Base-by-base conservation (phyloP, 2,888 invertebrate genomes). In the Lasioglossum lativentre region DNA sequence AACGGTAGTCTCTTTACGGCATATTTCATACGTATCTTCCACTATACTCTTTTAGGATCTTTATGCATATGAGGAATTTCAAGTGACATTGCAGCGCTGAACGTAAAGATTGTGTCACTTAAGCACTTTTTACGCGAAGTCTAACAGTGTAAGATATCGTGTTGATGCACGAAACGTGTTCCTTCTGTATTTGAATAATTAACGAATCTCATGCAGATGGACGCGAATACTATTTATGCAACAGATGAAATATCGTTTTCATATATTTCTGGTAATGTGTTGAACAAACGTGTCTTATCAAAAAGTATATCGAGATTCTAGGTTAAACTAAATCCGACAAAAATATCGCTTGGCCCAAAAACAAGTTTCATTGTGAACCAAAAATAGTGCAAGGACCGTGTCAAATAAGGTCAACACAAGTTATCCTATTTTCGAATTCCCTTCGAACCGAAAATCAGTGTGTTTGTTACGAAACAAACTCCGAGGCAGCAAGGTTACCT, bases 171-270 rank as follows among this genome's bases (percentile, higher is more conserved):
- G 19, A 30, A 34, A 19, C 16, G 34, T 34, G 34, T 76, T 68
- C 52, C 52, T 19, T 40, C 23, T 52, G 23, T 42, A 34, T 56
- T 66, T 82, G 82, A 76, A 83, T 76, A 16, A 34, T 19, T 30
- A 34, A 66, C 19, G 30, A 19, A 66, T 19, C 19, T 16, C 19
- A n/a, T n/a, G n/a, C n/a, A n/a, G n/a, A 30, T 19, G 63, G 6
- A 2, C 8, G 63, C 16, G 63, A 5, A 30, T 27, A 59, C 14
- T 59, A 12, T 59, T 27, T 27, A 27, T 59, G 59, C 59, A 3
- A n/a, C 1, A 27, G 59, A 27, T 59, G 27, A 59, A 59, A 27
- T 27, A 59, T 14, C 14, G 27, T 59, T 56, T n/a, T n/a, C n/a
- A n/a, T n/a, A n/a, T n/a, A n/a, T n/a, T n/a, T n/a, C n/a, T n/a